These are phyloP conservation scores for Gnatocerus cornutus DNA, from an alignment of 2,888 invertebrate genomes.

Conservation along the genomic window DNA sequence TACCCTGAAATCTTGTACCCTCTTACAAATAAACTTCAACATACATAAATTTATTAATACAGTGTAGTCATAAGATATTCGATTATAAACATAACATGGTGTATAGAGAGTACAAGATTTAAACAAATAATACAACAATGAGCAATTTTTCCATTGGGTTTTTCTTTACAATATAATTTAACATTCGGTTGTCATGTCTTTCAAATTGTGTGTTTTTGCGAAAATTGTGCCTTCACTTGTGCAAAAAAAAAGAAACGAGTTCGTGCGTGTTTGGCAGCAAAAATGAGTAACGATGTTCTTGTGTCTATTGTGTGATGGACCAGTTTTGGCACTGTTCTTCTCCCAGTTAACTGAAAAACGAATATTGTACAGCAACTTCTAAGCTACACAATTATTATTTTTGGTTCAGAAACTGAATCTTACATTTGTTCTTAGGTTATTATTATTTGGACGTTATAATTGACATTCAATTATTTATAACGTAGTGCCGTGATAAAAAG, in stretches of 20 bases:
- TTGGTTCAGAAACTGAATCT: conserved; percentile 55
- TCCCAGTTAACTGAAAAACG: conserved; percentile 53
- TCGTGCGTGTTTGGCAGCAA: conserved; percentile 22
- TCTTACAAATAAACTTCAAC: conserved; percentile 52
- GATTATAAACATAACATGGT: conserved; percentile 48
- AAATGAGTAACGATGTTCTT: conserved; percentile 26
- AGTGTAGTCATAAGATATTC: conserved; percentile 45
- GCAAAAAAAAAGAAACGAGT: conserved; percentile 47
- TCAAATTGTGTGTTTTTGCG: conserved; percentile 7
- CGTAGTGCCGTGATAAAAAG: conserved; percentile 41
- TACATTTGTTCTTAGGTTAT: conserved; percentile 57
- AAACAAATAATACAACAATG: conserved; percentile 68
- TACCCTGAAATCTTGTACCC: conserved; percentile 57
- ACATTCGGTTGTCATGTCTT: conserved; percentile 3
- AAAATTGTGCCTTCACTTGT: conserved; percentile 34
- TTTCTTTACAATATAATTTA: conserved; percentile 51
- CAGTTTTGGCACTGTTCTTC: conserved; percentile 40
- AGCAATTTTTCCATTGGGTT: conserved; percentile 62
- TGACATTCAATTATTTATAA: conserved; percentile 68
- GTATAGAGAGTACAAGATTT: conserved; percentile 57
- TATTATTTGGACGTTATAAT: conserved; percentile 66
- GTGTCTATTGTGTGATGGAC: conserved; percentile 33
- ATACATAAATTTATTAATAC: conserved; percentile 47
- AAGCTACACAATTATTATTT: conserved; percentile 67
- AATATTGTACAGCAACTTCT: conserved; percentile 67